Percentiles rank a stretch among this genome's conserved stretches.
phyloP scores from a whole-genome alignment of 2,113 vertebrate species.

The Pardalotus punctatus region DNA sequence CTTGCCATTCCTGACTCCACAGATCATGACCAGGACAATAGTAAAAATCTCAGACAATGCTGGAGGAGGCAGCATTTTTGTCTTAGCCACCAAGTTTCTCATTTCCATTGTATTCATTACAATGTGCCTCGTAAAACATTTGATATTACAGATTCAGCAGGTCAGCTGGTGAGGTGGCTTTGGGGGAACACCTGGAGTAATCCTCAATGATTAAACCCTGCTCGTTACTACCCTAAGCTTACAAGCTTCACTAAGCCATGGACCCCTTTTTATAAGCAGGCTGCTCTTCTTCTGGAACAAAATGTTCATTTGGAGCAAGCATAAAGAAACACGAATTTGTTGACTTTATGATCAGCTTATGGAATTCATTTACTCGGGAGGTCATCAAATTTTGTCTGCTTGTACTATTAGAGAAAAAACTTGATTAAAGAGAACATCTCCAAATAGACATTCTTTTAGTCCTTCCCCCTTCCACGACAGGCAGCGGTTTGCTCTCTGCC shows the following conservation, averaged over 20 bases:
- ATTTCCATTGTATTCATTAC: not conserved
- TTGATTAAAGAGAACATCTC: not conserved
- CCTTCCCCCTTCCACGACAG: fast-evolving
- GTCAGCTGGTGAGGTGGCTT: not conserved
- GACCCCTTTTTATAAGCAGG: not conserved
- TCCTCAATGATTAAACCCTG: not conserved
- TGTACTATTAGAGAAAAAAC: not conserved
- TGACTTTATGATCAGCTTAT: not conserved
- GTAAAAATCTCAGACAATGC: not conserved
- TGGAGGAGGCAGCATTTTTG: not conserved
- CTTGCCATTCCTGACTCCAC: not conserved
- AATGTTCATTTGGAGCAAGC: not conserved
- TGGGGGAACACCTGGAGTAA: not conserved
- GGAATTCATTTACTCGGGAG: not conserved
- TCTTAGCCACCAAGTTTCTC: not conserved
- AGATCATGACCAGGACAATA: not conserved
- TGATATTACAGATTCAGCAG: not conserved
- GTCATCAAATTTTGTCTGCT: not conserved
- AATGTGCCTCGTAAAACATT: not conserved
- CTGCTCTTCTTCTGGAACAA: not conserved
- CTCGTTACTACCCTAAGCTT: not conserved
- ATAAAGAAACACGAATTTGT: not conserved
- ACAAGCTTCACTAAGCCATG: not conserved
- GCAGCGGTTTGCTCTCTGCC: not conserved
- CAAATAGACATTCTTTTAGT: not conserved